phyloP scores from a whole-genome alignment of 1,140 invertebrate genomes.

The Drosophila bipectinata region DNA sequence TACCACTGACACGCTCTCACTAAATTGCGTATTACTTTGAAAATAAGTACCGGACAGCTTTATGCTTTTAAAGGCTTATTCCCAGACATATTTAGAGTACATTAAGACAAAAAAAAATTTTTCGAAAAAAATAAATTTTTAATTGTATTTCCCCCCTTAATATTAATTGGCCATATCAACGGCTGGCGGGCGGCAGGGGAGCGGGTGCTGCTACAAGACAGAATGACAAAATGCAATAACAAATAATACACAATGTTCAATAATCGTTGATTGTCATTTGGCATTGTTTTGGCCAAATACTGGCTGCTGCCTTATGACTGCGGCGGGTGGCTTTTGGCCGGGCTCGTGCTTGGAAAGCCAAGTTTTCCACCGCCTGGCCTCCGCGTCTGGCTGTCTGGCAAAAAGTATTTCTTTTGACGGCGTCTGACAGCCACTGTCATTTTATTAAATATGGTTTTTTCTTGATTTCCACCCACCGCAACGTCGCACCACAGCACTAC shows the following conservation, averaged over 20 bases:
- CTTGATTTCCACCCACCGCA: conserved; percentile 52
- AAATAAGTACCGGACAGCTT: too few species aligned
- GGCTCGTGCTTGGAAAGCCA: conserved; percentile 72
- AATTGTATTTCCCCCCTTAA: too few species aligned
- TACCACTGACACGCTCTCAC: too few species aligned
- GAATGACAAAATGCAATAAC: conserved; percentile 76
- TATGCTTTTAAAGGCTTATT: too few species aligned
- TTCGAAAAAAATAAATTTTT: too few species aligned
- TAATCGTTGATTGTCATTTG: conserved; percentile 71
- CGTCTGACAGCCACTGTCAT: conserved; percentile 79
- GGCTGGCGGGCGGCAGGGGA: too few species aligned
- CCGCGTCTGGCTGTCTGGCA: conserved; percentile 11
- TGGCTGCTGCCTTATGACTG: conserved; percentile 15
- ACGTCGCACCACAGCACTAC: background rate
- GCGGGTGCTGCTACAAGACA: conserved; percentile 65
- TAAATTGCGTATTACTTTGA: too few species aligned
- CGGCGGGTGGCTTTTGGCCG: conserved; percentile 38
- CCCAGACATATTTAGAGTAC: too few species aligned
- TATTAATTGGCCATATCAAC: conserved; percentile 68
- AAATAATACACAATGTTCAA: conserved; percentile 66
- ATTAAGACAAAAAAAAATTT: too few species aligned
- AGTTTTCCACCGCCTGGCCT: conserved; percentile 26
- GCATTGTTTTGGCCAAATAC: conserved; percentile 61
- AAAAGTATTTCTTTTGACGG: conserved; percentile 70
- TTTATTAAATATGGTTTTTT: conserved; percentile 81